These are phyloP conservation scores for Anabacerthia variegaticeps DNA, from an alignment of 2,797 vertebrate genomes.

Conservation along the genomic window DNA sequence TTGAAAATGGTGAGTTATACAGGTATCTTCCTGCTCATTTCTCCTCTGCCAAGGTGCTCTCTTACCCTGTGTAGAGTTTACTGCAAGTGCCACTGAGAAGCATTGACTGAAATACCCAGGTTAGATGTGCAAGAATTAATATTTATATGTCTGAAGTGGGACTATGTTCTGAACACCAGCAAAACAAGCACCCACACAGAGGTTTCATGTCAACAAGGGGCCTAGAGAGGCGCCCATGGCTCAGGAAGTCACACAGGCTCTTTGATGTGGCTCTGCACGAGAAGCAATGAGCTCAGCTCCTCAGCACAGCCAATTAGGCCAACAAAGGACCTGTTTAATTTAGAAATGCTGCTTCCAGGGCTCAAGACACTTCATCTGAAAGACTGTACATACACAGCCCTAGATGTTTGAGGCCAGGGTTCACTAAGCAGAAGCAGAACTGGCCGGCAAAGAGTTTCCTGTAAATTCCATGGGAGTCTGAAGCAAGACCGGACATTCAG, in stretches of 20 bases:
- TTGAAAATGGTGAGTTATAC: rapidly evolving
- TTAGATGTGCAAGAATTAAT: neutral
- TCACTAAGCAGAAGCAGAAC: neutral
- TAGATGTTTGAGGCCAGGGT: neutral
- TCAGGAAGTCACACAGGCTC: neutral
- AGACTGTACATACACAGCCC: neutral
- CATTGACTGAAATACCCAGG: neutral
- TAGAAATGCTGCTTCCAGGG: neutral
- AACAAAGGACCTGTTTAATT: neutral
- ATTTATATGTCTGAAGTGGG: neutral
- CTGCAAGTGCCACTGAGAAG: neutral
- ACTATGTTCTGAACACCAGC: neutral
- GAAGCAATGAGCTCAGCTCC: neutral
- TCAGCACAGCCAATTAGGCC: neutral
- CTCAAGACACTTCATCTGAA: neutral
- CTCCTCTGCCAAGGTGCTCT: neutral
- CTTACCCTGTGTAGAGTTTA: rapidly evolving
- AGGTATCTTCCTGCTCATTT: rapidly evolving
- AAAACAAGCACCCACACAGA: neutral
- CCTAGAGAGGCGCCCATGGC: neutral
- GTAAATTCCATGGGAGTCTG: neutral
- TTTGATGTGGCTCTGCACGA: conserved; percentile 24
- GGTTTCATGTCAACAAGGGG: neutral
- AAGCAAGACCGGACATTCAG: neutral
- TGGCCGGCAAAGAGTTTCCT: neutral